Base-by-base conservation (phyloP, 2,888 invertebrate species). In the Smittia aterrima region DNA sequence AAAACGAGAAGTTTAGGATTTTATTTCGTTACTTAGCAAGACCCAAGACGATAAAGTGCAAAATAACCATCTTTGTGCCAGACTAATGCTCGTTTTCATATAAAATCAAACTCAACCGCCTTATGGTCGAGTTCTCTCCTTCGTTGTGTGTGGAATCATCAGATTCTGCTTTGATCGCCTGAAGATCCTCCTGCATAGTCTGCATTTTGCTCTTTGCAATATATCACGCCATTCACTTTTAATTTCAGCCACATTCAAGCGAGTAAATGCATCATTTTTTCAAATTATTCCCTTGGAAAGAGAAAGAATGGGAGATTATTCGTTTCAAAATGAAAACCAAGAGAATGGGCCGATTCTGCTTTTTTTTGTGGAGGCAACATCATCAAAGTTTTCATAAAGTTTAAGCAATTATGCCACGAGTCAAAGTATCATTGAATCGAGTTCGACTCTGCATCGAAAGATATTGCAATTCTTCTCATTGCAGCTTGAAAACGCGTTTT, bases 201-300 rank as follows among this genome's bases (percentile, higher is more conserved):
- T 88, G 79, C 90, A 90, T 84, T 93, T 94, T 70, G 90, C 86
- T 79, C 87, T 88, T 0, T 93, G 86, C 74, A 94, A 82, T 75
- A 92, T 87, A 76, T 88, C 90, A 67, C 93, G 88, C 93, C 93
- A 94, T 81, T 90, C 88, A 82, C 92, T 92, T 79, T 93, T 93
- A 72, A 94, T 89, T 84, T 94, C 94, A 0, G 93, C 92, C 76
- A 89, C 86, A 80, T 94, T 94, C 68, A 92, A 83, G 68, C 92
- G 87, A 1, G 90, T 87, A 81, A 90, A 93, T 0, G 88, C 87
- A 80, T 93, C 92, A 81, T 94, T 76, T 88, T 90, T 90, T 91
- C 4, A 93, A 83, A 85, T 94, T 94, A 79, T 90, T 92, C 93
- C 93, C 80, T 25, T 83, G 24, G 22, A 20, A 47, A 47, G 9